Evolutionary conservation across 2,888 invertebrate species (phyloP).

Genomic region (Neoitamus cyanurus): DNA sequence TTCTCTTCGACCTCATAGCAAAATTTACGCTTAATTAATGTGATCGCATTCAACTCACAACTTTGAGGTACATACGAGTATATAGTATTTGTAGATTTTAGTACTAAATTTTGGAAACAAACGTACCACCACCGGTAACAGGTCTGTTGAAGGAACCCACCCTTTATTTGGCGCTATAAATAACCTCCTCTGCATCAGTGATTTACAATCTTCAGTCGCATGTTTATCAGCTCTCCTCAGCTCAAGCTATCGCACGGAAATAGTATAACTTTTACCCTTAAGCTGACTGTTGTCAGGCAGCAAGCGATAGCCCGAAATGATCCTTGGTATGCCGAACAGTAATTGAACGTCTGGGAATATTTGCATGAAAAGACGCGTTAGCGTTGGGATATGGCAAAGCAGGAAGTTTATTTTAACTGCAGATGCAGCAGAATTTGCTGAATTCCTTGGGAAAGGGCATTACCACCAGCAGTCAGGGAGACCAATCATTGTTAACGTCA

Average conservation of each 20-base stretch:
- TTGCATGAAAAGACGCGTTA: neutral
- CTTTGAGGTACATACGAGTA: too few species aligned
- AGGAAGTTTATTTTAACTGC: constrained; percentile 1
- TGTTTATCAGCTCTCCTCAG: neutral
- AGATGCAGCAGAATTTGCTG: neutral
- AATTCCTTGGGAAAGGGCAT: neutral
- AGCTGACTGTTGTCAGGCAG: neutral
- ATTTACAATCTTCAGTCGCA: neutral
- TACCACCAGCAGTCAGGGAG: neutral
- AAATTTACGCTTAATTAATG: too few species aligned
- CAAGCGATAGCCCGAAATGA: neutral
- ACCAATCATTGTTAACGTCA: constrained; percentile 1
- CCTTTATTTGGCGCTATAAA: too few species aligned
- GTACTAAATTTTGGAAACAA: too few species aligned
- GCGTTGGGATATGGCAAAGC: neutral
- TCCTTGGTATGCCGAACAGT: neutral
- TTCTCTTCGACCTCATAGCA: too few species aligned
- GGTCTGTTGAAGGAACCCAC: too few species aligned
- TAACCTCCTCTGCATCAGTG: neutral
- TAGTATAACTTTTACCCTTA: neutral
- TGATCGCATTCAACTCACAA: too few species aligned
- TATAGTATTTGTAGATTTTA: too few species aligned
- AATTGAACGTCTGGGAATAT: neutral
- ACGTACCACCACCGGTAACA: too few species aligned
- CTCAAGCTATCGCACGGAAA: neutral